Percentiles rank a stretch among this genome's conserved stretches.
These are phyloP conservation scores for Conger conger DNA, from an alignment of 2,113 vertebrate species.

Conservation along the genomic window DNA sequence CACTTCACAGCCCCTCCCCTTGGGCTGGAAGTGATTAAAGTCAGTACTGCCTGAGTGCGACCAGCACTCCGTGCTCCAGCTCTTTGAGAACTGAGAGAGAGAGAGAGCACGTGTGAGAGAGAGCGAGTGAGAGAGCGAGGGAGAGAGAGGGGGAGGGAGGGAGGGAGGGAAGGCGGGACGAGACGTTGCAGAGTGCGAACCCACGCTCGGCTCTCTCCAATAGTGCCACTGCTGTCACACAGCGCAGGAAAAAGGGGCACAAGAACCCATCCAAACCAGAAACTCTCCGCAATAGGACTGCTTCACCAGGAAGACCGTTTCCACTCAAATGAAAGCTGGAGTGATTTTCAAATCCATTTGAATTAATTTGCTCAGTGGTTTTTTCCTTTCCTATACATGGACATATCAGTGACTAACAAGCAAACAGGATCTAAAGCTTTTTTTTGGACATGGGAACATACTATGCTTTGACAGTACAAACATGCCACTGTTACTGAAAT, in stretches of 20 bases:
- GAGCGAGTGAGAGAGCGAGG: conserved; percentile 36
- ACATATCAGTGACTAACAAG: conserved; percentile 1
- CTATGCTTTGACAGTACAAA: conserved; percentile 35
- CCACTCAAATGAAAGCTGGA: conserved; percentile 13
- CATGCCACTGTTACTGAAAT: conserved; percentile 32
- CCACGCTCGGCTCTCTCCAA: conserved; percentile 57
- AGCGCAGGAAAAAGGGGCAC: conserved; percentile 28
- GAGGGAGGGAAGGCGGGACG: conserved; percentile 28
- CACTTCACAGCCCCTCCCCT: conserved; percentile 60
- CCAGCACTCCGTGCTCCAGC: conserved; percentile 38
- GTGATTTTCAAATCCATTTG: conserved; percentile 27
- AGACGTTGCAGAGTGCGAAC: conserved; percentile 50
- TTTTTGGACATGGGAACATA: conserved; percentile 35
- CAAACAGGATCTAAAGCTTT: conserved; percentile 16
- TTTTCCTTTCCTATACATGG: not conserved
- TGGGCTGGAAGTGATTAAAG: conserved; percentile 56
- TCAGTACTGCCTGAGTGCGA: conserved; percentile 57
- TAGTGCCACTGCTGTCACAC: conserved; percentile 45
- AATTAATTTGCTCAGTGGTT: not conserved
- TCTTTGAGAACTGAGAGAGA: not conserved
- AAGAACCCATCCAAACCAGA: conserved; percentile 31
- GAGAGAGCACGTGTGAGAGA: not conserved
- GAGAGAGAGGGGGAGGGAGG: conserved; percentile 27
- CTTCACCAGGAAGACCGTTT: conserved; percentile 20
- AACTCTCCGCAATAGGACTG: conserved; percentile 34